Evolutionary conservation across 2,797 vertebrate species (phyloP).

Genomic region (Onychomys torridus): DNA sequence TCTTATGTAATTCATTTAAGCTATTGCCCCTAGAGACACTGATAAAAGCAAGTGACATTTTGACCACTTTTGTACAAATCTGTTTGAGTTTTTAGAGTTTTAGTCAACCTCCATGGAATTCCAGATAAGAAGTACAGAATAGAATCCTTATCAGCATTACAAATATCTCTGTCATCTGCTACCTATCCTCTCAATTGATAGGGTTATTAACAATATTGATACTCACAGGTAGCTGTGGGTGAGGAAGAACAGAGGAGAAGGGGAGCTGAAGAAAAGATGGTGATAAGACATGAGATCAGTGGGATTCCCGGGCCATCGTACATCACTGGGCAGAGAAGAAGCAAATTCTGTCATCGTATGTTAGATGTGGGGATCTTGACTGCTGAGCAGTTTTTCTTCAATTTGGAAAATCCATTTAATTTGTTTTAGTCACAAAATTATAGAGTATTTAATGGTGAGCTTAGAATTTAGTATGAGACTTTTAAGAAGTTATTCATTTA

Average conservation of each 20-base stretch:
- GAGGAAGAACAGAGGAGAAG: neutral
- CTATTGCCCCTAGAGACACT: neutral
- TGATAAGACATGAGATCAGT: neutral
- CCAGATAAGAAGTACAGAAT: neutral
- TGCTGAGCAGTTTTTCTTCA: neutral
- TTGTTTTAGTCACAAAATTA: slow-evolving; percentile 13
- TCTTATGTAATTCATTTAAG: slow-evolving; percentile 38
- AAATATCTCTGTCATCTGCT: slow-evolving; percentile 29
- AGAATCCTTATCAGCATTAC: neutral
- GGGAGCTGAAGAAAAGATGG: neutral
- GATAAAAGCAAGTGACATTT: slow-evolving; percentile 51
- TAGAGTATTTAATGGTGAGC: neutral
- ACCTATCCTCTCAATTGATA: neutral
- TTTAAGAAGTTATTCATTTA: slow-evolving; percentile 36
- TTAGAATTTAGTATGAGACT: neutral
- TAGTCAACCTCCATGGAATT: neutral
- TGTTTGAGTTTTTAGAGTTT: neutral
- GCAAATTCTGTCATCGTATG: neutral
- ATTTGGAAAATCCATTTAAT: neutral
- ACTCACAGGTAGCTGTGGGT: neutral
- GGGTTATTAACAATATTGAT: slow-evolving; percentile 27
- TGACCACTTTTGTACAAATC: neutral
- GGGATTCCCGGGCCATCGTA: too few relatives aligned
- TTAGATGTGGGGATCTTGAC: neutral
- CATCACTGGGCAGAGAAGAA: neutral